Evolutionary conservation across 2,888 invertebrate species (phyloP), one percentile per base, ranked within the genome.

Genomic region (Mesopsocus fuscifrons): DNA sequence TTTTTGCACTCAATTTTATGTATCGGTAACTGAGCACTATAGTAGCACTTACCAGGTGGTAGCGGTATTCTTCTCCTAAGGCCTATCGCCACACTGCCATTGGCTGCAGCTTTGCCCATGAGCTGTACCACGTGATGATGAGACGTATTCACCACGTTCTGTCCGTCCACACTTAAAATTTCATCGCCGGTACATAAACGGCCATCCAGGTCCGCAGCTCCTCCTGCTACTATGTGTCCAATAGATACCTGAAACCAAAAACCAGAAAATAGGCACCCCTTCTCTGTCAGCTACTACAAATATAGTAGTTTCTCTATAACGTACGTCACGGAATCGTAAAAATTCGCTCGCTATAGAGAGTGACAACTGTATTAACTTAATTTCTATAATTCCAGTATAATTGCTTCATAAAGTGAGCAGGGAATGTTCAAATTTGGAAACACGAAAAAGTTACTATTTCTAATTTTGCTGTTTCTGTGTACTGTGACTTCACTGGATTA

Each of bases 201-300:
- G 0, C 89, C 89, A 63, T 97, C 94, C 35, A 84, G 61, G 60
- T 85, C 84, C 2, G 89, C 97, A 2, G 95, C 85, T 2, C 97
- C 97, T 18, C 91, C 89, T 1, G 89, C 84, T 43, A 97, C 94
- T 48, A 97, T 92, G 59, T 92, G 88, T 2, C 97, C 95, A 21
- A 97, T 92, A 8, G 92, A 88, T 47, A 95, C 77, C 72, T 77
- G 59, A 52, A 41, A n/a, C n/a, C 45, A 42, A 35, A 16, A 44
- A 44, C 38, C 18, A 41, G 16, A 26, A 41, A 21, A 16, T 15
- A 44, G 11, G 11, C 15, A 11, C 32, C 32, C 3, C 20, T 32
- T 16, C n/a, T 18, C n/a, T n/a, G 22, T 5, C 16, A 16, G 21
- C n/a, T 22, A 42, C 40, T 41, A 8, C 11, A 16, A 42, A 23